Percentiles rank a stretch among this genome's conserved stretches.
phyloP scores from a whole-genome alignment of 2,888 invertebrate species.

The Hybos culiciformis region DNA sequence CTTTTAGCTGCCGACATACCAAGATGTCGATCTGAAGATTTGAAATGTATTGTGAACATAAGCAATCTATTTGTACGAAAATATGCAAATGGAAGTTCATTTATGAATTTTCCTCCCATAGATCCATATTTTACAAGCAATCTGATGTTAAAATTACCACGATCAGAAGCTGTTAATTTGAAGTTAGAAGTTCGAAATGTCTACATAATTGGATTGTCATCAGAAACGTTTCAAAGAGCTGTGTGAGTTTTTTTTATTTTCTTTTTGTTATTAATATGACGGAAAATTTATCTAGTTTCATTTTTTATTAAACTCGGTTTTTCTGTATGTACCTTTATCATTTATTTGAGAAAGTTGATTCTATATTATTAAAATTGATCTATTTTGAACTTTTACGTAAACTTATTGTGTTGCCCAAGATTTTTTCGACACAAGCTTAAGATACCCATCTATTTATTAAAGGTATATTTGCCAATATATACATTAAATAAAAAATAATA shows the following conservation, averaged over 20 bases:
- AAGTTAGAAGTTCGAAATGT: conserved; percentile 9
- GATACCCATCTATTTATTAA: too few relatives aligned
- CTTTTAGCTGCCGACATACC: conserved; percentile 12
- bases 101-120: conserved; percentile 7
- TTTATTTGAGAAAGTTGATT: too few relatives aligned
- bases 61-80: conserved; percentile 10
- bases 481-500: too few relatives aligned
- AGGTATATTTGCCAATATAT: too few relatives aligned
- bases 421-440: too few relatives aligned
- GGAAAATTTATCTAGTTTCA: not conserved
- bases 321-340: too few relatives aligned
- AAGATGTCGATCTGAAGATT: conserved; percentile 13
- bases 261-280: not conserved
- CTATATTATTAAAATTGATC: too few relatives aligned
- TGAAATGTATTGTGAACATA: conserved; percentile 9
- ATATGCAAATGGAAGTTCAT: conserved; percentile 13
- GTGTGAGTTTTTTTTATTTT: conserved; percentile 10
- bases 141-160: conserved; percentile 4
- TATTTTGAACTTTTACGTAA: too few relatives aligned
- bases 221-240: conserved; percentile 6
- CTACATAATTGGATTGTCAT: conserved; percentile 10
- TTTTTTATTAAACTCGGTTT: not conserved
- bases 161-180: conserved; percentile 4
- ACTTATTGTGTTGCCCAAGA: too few relatives aligned
- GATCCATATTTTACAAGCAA: conserved; percentile 10